These are phyloP conservation scores for Odocoileus virginianus DNA, from an alignment of 2,113 vertebrate species.

Conservation along the genomic window DNA sequence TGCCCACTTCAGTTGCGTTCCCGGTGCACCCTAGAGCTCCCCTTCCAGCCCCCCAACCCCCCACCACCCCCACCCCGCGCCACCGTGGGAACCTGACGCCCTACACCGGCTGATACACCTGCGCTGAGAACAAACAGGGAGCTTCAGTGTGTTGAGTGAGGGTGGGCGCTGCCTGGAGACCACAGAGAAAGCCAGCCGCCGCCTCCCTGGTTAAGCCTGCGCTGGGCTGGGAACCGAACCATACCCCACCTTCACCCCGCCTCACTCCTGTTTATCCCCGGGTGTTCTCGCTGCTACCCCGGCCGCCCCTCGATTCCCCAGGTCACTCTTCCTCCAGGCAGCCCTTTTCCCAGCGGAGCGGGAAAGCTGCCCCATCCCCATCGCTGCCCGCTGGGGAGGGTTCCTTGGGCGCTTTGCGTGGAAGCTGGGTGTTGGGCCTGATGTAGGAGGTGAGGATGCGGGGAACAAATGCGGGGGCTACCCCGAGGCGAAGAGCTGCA, in stretches of 20 bases:
- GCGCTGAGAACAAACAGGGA: constrained; percentile 22
- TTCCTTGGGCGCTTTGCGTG: neutral
- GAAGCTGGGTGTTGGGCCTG: neutral
- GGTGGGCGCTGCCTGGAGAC: constrained; percentile 58
- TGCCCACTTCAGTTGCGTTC: neutral
- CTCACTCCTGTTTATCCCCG: neutral
- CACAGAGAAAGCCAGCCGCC: neutral
- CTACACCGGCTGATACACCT: neutral
- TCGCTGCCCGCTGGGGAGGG: too few species aligned
- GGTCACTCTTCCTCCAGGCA: neutral
- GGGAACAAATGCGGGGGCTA: neutral
- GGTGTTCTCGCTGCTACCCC: neutral
- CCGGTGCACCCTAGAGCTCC: neutral
- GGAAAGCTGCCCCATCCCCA: neutral
- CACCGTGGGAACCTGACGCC: constrained; percentile 43
- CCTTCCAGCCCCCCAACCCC: neutral
- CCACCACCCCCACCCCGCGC: neutral
- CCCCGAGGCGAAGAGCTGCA: neutral
- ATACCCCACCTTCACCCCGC: neutral
- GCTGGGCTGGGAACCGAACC: neutral
- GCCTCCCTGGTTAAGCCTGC: neutral
- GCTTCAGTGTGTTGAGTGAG: neutral
- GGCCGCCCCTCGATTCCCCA: neutral
- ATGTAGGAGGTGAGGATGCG: neutral
- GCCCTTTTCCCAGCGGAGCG: neutral